phyloP scores from a whole-genome alignment of 2,888 invertebrate genomes.

The Drosophila tripunctata region DNA sequence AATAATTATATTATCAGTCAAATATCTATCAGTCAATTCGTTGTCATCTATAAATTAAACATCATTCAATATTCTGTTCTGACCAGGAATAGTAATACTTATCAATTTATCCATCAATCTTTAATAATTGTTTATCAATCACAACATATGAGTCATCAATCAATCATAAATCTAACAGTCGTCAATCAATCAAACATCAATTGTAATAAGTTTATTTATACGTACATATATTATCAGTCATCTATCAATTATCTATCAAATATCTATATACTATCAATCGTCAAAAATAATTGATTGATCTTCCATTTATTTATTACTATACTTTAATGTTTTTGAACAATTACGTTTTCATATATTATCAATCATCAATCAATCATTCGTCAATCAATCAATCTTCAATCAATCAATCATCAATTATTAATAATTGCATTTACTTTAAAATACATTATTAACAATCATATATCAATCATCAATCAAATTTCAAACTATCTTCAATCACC shows the following conservation, averaged over 20 bases:
- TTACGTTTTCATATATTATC: no score
- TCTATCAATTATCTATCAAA: not conserved
- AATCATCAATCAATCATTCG: not conserved
- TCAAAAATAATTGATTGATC: slow-evolving; percentile 5
- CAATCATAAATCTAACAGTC: not conserved
- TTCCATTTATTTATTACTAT: no score
- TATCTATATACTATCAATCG: not conserved
- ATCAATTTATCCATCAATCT: not conserved
- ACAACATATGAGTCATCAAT: not conserved
- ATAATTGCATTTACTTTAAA: no score
- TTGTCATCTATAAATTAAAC: not conserved
- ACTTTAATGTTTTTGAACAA: no score
- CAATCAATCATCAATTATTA: no score
- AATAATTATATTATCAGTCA: not conserved
- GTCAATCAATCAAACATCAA: not conserved
- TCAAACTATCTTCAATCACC: not conserved
- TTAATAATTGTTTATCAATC: no score
- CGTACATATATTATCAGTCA: not conserved
- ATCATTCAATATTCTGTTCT: no score
- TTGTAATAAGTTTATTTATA: no score
- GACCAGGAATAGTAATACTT: no score
- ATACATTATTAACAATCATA: not conserved
- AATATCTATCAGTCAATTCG: not conserved
- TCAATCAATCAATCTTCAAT: not conserved
- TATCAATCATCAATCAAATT: not conserved